These are phyloP conservation scores for Karalla daura DNA, from an alignment of 2,797 vertebrate species.

Conservation along the genomic window DNA sequence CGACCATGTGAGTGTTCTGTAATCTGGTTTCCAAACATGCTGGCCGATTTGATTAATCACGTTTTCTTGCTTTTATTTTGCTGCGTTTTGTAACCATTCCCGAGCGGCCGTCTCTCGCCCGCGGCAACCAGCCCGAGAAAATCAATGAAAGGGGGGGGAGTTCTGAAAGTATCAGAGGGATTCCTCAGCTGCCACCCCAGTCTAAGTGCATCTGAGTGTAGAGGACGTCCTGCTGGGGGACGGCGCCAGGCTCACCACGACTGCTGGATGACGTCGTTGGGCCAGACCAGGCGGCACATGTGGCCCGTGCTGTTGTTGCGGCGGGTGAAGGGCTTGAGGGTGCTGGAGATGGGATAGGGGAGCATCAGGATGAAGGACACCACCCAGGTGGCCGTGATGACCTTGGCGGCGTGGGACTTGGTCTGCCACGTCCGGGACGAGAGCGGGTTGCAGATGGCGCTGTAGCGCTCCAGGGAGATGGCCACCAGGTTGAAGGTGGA, in stretches of 20 bases:
- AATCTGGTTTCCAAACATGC: neutral
- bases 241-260: slow-evolving; percentile 88
- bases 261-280: slow-evolving; percentile 89
- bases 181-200: neutral
- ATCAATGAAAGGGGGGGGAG: slow-evolving; percentile 11
- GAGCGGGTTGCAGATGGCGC: slow-evolving; percentile 96
- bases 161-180: slow-evolving; percentile 1
- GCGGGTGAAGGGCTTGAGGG: slow-evolving; percentile 90
- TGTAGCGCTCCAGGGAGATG: slow-evolving; percentile 97
- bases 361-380: slow-evolving; percentile 93
- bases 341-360: slow-evolving; percentile 95
- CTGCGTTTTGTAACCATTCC: no score
- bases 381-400: slow-evolving; percentile 94
- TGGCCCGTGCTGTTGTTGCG: slow-evolving; percentile 92
- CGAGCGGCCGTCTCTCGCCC: neutral
- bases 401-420: slow-evolving; percentile 94
- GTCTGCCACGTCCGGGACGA: slow-evolving; percentile 98
- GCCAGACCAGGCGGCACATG: slow-evolving; percentile 95
- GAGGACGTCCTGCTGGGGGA: neutral
- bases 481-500: slow-evolving; percentile 98
- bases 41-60: neutral
- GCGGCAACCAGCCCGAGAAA: slow-evolving; percentile 17
- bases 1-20: neutral
- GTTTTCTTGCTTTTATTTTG: slow-evolving; percentile 18
- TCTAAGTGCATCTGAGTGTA: neutral